Conservation (phyloP, 2,888 invertebrate species). For the Bombylius discolor region DNA sequence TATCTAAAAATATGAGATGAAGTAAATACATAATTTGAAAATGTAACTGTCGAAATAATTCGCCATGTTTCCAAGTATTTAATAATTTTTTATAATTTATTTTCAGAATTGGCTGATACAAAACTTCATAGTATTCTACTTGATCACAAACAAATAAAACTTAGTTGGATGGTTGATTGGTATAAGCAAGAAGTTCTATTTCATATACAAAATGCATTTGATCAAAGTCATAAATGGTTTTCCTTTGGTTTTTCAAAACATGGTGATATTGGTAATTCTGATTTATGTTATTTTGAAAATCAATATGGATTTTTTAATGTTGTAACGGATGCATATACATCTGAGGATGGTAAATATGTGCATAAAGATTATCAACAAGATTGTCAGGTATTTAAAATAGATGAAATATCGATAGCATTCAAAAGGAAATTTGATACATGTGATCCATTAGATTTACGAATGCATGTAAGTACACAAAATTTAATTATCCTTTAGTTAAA, state of each 20-base stretch:
- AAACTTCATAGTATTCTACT: slow-evolving; percentile 33
- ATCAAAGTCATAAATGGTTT: slow-evolving; percentile 51
- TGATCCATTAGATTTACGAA: slow-evolving; percentile 47
- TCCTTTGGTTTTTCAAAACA: slow-evolving; percentile 77
- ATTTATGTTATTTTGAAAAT: slow-evolving; percentile 70
- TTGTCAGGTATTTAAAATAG: slow-evolving; percentile 44
- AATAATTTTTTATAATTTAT: neutral
- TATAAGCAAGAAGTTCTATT: slow-evolving; percentile 37
- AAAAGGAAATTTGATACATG: slow-evolving; percentile 75
- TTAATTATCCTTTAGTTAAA: neutral
- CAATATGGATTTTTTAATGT: slow-evolving; percentile 35
- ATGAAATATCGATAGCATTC: slow-evolving; percentile 59
- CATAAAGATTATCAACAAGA: slow-evolving; percentile 59
- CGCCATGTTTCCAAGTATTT: no score
- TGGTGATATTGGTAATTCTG: slow-evolving; percentile 58
- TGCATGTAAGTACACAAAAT: slow-evolving; percentile 27
- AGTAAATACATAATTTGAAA: no score
- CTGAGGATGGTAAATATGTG: slow-evolving; percentile 48
- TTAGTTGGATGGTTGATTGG: slow-evolving; percentile 38
- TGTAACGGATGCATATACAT: slow-evolving; percentile 59
- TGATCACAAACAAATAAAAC: slow-evolving; percentile 34
- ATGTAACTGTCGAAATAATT: no score
- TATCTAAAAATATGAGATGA: no score
- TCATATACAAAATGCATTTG: slow-evolving; percentile 35
- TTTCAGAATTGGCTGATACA: slow-evolving; percentile 31